These are phyloP conservation scores for Apodemus agrarius DNA, from an alignment of 2,797 vertebrate species.

Conservation along the genomic window DNA sequence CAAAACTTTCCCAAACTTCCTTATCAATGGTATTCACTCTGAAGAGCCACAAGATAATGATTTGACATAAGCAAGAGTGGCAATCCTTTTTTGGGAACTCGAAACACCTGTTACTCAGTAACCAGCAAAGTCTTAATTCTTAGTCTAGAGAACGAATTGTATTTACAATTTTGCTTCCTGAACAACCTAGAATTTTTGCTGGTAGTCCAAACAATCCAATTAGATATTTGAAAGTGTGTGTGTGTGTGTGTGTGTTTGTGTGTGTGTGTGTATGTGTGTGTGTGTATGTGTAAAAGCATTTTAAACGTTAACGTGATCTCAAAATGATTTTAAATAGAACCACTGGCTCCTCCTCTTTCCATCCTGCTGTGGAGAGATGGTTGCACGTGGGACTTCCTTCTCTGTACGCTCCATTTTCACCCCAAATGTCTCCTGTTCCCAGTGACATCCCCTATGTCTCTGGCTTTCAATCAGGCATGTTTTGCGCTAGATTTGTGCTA, in stretches of 20 bases:
- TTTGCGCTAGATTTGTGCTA: slow-evolving; percentile 51
- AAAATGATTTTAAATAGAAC: neutral
- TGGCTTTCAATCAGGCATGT: slow-evolving; percentile 22
- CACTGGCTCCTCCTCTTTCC: neutral
- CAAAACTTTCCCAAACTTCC: neutral
- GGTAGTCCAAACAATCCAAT: neutral
- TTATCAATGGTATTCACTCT: slow-evolving; percentile 13
- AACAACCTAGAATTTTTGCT: neutral
- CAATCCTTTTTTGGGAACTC: neutral
- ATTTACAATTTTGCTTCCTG: neutral
- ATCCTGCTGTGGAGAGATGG: slow-evolving; percentile 46
- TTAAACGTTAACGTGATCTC: neutral
- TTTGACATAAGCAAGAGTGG: neutral
- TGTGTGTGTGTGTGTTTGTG: neutral
- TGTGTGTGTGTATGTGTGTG: neutral
- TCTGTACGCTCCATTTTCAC: neutral
- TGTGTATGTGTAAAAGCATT: neutral
- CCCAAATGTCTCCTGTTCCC: slow-evolving; percentile 42
- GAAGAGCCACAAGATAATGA: neutral
- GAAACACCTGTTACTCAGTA: neutral
- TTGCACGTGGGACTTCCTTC: neutral
- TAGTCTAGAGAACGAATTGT: neutral
- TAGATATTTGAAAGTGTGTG: neutral
- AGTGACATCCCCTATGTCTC: neutral
- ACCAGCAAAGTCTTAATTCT: neutral